Base-by-base conservation (phyloP, 37 sponge, comb jelly and placozoan genomes). In the Tethya wilhelma region DNA sequence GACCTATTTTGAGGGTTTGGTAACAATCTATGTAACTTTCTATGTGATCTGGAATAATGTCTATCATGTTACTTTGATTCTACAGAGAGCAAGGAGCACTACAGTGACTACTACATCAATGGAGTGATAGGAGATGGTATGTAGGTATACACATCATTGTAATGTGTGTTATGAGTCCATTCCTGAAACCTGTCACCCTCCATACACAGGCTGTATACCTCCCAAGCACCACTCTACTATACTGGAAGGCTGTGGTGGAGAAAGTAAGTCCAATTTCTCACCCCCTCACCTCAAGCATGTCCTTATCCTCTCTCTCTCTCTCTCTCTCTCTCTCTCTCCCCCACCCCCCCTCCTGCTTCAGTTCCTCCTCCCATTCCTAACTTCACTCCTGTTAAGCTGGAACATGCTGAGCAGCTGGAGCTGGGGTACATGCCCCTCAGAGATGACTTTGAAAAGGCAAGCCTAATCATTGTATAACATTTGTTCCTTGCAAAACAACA, bases 401-500 rank as follows among this genome's bases (percentile, higher is more conserved):
- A 86, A 29, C 87, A 68, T 40, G 59, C 80, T 0, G 94, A 95
- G 77, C 94, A 95, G 84, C 65, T 85, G 39, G 94, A 88, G 42
- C 49, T 95, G 30, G 83, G 84, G 30, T 95, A 92, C 77, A 74
- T 89, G 70, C 96, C 94, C 7, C 64, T 86, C 58, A 95, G 96
- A 67, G 93, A 95, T 55, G 96, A 95, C 71, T 95, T 95, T 89
- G 96, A 95, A 22, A 70, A 64, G 57, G 91, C 79, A 69, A n/a
- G n/a, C n/a, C n/a, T n/a, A n/a, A n/a, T n/a, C n/a, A n/a, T n/a
- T n/a, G n/a, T n/a, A n/a, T n/a, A n/a, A n/a, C n/a, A n/a, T n/a
- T n/a, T n/a, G n/a, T n/a, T n/a, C n/a, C n/a, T n/a, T n/a, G n/a
- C n/a, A n/a, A n/a, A n/a, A n/a, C n/a, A n/a, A n/a, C n/a, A n/a